A percentile compares a stretch with the other conserved stretches of the same genome.
phyloP scores from a whole-genome alignment of 2,797 vertebrate species.

The Tragelaphus oryx region DNA sequence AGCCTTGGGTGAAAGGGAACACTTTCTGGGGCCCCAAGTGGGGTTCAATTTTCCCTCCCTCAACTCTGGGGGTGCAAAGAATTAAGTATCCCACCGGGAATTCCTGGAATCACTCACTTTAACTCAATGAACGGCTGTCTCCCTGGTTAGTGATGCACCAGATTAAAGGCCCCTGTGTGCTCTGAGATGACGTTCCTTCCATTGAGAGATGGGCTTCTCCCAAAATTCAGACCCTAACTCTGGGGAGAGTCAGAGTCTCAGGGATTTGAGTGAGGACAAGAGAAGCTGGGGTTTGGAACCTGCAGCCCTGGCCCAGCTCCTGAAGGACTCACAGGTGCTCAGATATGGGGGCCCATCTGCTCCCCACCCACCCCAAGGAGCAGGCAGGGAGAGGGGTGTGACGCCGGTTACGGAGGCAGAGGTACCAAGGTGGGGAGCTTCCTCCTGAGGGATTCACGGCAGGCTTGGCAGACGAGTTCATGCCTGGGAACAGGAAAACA shows the following conservation, averaged over 20 bases:
- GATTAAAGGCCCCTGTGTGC: background rate
- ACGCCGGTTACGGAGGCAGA: rapidly evolving
- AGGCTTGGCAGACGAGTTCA: background rate
- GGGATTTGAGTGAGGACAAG: background rate
- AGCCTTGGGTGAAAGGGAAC: background rate
- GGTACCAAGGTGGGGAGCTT: rapidly evolving
- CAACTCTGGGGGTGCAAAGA: background rate
- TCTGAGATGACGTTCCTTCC: background rate
- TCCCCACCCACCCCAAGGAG: background rate
- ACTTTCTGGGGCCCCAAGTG: background rate
- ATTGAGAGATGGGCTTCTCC: background rate
- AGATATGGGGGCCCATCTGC: rapidly evolving
- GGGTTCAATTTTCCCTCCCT: background rate
- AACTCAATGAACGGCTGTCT: background rate
- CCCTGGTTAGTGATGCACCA: rapidly evolving
- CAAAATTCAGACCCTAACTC: background rate
- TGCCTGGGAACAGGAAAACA: background rate
- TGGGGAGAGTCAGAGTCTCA: background rate
- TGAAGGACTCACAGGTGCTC: rapidly evolving
- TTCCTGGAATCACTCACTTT: background rate
- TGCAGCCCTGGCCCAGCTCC: rapidly evolving
- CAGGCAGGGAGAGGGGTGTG: rapidly evolving
- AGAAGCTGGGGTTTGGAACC: background rate
- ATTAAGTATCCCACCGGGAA: background rate
- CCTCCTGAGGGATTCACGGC: rapidly evolving